Percentiles rank a stretch among this genome's conserved stretches.
phyloP scores from a whole-genome alignment of 2,888 invertebrate genomes.

The Latrodectus hesperus region DNA sequence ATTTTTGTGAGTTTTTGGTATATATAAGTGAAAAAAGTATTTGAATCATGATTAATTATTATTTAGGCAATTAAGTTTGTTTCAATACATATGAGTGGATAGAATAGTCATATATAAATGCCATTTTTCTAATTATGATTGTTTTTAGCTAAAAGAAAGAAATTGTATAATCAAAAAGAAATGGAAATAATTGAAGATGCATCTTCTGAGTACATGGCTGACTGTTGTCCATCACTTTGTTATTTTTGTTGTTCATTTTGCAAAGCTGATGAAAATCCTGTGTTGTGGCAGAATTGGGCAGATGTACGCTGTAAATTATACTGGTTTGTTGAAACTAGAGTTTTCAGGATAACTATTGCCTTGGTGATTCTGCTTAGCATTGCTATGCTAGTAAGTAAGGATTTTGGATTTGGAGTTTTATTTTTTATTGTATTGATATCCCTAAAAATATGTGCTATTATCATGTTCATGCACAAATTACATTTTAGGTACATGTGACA shows the following conservation, averaged over 20 bases:
- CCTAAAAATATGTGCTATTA: neutral
- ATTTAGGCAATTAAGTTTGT: no score
- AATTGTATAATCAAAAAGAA: slow-evolving; percentile 36
- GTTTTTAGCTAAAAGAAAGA: slow-evolving; percentile 50
- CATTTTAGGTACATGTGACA: neutral
- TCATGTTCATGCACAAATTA: neutral
- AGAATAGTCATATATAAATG: no score
- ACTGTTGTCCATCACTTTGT: slow-evolving; percentile 63
- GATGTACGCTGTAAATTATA: slow-evolving; percentile 56
- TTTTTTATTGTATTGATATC: neutral
- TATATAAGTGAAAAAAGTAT: neutral
- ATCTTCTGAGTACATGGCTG: slow-evolving; percentile 62
- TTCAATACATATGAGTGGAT: no score
- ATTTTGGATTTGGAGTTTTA: neutral
- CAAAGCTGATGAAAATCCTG: slow-evolving; percentile 62
- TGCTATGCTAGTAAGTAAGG: slow-evolving; percentile 38
- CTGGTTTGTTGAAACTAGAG: slow-evolving; percentile 61
- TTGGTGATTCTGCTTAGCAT: slow-evolving; percentile 44
- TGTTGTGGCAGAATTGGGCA: slow-evolving; percentile 65
- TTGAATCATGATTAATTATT: no score
- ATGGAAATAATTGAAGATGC: slow-evolving; percentile 66
- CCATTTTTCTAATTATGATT: no score
- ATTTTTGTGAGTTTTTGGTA: neutral
- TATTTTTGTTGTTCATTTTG: slow-evolving; percentile 65
- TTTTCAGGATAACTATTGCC: slow-evolving; percentile 36